These are phyloP conservation scores for Alcedo atthis DNA, from an alignment of 2,797 vertebrate genomes.

Conservation along the genomic window DNA sequence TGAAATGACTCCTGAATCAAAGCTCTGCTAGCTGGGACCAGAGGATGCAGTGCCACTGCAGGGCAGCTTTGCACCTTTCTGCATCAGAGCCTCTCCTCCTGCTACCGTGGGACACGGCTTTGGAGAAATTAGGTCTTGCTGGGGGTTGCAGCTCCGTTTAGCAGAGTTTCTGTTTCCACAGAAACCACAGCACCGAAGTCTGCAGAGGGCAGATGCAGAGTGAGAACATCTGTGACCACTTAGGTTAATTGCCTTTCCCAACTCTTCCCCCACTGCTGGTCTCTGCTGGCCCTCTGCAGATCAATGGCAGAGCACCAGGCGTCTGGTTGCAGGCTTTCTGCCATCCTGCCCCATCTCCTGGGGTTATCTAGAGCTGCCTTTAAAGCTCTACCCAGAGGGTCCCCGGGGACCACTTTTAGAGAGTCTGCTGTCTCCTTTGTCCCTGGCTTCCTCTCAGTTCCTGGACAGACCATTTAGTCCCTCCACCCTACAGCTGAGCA, in stretches of 20 bases:
- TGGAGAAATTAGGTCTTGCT: background rate
- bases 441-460: background rate
- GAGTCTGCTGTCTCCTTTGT: slow-evolving; percentile 22
- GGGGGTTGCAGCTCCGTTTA: background rate
- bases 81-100: background rate
- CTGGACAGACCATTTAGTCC: background rate
- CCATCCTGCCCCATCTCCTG: slow-evolving; percentile 23
- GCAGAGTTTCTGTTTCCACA: slow-evolving; percentile 49
- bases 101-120: background rate
- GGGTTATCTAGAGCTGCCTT: slow-evolving; percentile 45
- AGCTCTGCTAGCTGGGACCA: background rate
- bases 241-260: slow-evolving; percentile 66
- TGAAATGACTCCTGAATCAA: background rate
- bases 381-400: background rate
- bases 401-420: background rate
- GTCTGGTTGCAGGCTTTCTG: slow-evolving; percentile 40
- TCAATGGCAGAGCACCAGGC: slow-evolving; percentile 57
- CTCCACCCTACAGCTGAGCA: background rate
- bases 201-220: slow-evolving; percentile 41
- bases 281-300: slow-evolving; percentile 48
- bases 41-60: background rate
- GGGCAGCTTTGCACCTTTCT: background rate
- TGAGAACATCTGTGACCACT: slow-evolving; percentile 65
- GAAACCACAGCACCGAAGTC: slow-evolving; percentile 36
- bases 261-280: slow-evolving; percentile 35